phyloP scores from a whole-genome alignment of 2,888 invertebrate genomes.

The Pycnomerus fuliginosus region DNA sequence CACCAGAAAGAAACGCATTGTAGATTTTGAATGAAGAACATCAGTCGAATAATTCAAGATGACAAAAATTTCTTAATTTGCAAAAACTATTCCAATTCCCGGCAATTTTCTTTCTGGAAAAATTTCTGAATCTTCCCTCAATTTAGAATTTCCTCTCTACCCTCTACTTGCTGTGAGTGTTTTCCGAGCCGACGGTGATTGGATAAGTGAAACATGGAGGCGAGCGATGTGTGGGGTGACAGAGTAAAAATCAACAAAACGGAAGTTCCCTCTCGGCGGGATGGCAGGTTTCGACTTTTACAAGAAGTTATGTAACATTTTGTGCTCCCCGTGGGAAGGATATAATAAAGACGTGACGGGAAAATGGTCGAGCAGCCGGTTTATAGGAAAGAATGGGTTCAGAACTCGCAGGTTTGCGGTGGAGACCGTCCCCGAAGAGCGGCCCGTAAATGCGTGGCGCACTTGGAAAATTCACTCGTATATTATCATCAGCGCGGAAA shows the following conservation, averaged over 20 bases:
- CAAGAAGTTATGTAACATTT: slow-evolving; percentile 56
- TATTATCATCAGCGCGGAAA: slow-evolving; percentile 46
- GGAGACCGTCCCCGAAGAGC: slow-evolving; percentile 41
- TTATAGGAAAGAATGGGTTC: slow-evolving; percentile 50
- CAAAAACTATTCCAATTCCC: no score
- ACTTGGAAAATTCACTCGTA: slow-evolving; percentile 43
- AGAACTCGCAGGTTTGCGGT: slow-evolving; percentile 38
- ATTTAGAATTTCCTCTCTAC: no score
- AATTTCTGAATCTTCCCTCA: no score
- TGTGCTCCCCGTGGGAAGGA: slow-evolving; percentile 52
- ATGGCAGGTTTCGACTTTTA: slow-evolving; percentile 51
- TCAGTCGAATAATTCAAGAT: no score
- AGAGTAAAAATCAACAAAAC: slow-evolving; percentile 47
- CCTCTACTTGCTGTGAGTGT: not conserved
- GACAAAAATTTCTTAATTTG: no score
- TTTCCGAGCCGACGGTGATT: not conserved
- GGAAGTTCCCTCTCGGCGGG: slow-evolving; percentile 41
- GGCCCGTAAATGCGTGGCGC: slow-evolving; percentile 41
- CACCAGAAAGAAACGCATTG: no score
- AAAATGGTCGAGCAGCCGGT: slow-evolving; percentile 49
- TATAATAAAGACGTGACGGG: slow-evolving; percentile 56
- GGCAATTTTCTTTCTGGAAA: no score
- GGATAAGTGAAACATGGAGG: slow-evolving; percentile 21
- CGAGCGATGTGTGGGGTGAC: slow-evolving; percentile 18
- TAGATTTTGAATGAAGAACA: no score